These are phyloP conservation scores for Gasteruption jaculator DNA, from an alignment of 2,888 invertebrate species.

Conservation along the genomic window DNA sequence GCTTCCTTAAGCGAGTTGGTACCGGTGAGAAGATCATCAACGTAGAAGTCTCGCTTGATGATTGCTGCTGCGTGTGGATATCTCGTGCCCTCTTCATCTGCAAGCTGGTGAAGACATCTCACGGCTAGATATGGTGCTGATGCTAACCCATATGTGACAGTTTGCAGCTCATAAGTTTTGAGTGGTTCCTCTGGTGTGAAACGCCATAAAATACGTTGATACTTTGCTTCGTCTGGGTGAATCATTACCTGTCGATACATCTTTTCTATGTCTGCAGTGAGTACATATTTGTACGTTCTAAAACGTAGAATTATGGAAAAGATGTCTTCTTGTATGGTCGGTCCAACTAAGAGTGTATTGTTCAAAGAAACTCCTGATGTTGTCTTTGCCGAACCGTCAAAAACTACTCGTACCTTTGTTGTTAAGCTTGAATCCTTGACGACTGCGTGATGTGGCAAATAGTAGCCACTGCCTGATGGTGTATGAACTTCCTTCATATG, in stretches of 20 bases:
- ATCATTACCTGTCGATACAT: too few relatives aligned
- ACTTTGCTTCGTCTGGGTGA: constrained; percentile 12
- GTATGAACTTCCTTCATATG: constrained; percentile 10
- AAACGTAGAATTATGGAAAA: too few relatives aligned
- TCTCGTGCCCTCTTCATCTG: constrained; percentile 4
- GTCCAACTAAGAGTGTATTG: constrained; percentile 16
- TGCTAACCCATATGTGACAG: too few relatives aligned
- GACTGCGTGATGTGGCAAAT: constrained; percentile 12
- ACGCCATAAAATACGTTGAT: constrained; percentile 12
- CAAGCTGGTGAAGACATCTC: constrained; percentile 7
- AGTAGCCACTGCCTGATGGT: not conserved
- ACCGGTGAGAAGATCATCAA: constrained; percentile 8
- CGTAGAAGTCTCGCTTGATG: constrained; percentile 1
- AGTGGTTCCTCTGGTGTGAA: constrained; percentile 5
- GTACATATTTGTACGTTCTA: not conserved
- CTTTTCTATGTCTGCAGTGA: constrained; percentile 12
- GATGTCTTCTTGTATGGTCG: too few relatives aligned
- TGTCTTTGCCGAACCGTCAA: too few relatives aligned
- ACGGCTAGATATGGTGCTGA: constrained; percentile 11
- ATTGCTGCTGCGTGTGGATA: not conserved
- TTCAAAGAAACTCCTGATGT: constrained; percentile 17
- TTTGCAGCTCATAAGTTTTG: not conserved
- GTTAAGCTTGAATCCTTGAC: constrained; percentile 1
- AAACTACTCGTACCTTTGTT: too few relatives aligned
- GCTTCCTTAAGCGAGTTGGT: not conserved